Conservation (phyloP, 2,797 vertebrate genomes). For the Platyrinchus mystaceus region DNA sequence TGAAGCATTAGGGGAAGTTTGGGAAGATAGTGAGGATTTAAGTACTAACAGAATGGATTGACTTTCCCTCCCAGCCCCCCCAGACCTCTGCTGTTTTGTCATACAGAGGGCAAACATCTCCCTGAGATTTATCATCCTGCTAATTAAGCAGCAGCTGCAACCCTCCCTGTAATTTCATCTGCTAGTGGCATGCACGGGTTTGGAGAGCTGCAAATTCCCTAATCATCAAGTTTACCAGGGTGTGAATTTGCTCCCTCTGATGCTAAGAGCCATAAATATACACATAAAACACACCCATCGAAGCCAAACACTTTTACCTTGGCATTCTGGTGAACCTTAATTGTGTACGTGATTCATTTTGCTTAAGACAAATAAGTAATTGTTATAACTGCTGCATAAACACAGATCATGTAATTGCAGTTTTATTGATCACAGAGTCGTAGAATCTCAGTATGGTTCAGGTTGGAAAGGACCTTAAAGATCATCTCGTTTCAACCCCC, state of each 20-base stretch:
- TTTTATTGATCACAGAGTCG: neutral
- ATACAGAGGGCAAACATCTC: neutral
- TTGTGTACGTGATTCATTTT: neutral
- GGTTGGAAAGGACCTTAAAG: neutral
- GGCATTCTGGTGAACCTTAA: neutral
- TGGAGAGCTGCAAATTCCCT: neutral
- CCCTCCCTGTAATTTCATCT: neutral
- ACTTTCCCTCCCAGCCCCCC: neutral
- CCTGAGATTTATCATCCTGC: neutral
- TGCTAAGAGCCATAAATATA: neutral
- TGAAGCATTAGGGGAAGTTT: neutral
- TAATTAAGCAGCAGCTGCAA: constrained; percentile 13
- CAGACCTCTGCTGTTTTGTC: neutral
- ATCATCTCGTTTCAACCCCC: neutral
- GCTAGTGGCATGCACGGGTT: neutral
- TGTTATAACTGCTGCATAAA: neutral
- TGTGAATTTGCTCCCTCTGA: neutral
- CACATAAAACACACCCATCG: neutral
- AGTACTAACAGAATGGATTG: neutral
- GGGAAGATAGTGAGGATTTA: neutral
- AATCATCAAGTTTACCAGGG: neutral
- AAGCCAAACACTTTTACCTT: neutral
- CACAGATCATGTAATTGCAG: neutral
- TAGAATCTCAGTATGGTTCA: neutral
- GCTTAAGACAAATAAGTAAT: neutral